phyloP scores from a whole-genome alignment of 2,113 vertebrate species.

The Okapia johnstoni region DNA sequence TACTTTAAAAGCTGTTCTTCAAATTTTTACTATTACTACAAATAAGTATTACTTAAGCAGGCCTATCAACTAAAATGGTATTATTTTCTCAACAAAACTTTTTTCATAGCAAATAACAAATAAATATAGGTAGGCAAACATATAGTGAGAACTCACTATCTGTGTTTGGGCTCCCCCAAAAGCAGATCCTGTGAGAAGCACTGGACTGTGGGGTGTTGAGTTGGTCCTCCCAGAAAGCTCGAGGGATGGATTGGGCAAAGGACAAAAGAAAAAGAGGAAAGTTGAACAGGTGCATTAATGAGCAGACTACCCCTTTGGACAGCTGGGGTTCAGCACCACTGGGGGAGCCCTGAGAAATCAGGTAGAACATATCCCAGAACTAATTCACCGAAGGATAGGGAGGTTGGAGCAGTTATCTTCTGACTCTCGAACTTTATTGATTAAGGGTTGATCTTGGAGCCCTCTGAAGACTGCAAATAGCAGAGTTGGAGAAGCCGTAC shows the following conservation, averaged over 20 bases:
- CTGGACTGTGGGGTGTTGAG: neutral
- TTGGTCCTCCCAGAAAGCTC: neutral
- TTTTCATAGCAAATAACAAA: neutral
- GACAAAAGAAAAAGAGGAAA: neutral
- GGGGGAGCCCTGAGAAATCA: neutral
- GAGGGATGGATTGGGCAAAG: neutral
- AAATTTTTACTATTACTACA: neutral
- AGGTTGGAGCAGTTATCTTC: neutral
- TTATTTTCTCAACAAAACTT: neutral
- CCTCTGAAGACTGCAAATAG: neutral
- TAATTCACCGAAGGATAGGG: neutral
- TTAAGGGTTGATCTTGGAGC: neutral
- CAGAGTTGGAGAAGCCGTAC: neutral
- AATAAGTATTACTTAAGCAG: neutral
- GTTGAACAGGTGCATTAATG: neutral
- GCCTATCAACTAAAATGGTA: neutral
- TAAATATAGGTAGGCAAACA: neutral
- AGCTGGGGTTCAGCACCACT: neutral
- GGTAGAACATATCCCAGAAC: neutral
- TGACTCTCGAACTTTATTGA: neutral
- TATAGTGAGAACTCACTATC: neutral
- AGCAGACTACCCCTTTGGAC: neutral
- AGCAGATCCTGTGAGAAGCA: neutral
- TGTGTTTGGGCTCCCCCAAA: neutral
- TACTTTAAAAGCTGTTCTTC: neutral